phyloP scores from a whole-genome alignment of 2,888 invertebrate genomes.

The Pyrrhosoma nymphula region DNA sequence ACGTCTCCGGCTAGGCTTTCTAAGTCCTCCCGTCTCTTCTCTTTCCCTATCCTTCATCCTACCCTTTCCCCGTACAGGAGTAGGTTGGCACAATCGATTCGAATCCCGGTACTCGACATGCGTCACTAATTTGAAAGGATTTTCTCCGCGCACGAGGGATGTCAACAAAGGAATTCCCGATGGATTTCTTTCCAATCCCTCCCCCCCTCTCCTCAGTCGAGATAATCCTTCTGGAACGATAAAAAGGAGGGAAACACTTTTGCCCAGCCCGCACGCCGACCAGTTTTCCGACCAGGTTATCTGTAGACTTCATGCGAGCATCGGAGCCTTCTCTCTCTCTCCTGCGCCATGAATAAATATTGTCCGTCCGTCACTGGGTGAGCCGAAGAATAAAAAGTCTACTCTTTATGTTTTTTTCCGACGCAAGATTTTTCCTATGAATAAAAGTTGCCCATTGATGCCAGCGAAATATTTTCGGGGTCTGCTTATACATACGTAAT shows the following conservation, averaged over 20 bases:
- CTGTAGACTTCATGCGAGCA: neutral
- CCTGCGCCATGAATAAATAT: neutral
- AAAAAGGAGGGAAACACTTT: slow-evolving; percentile 8
- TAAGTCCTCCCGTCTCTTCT: neutral
- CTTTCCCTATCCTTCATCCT: neutral
- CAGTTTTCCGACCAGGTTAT: neutral
- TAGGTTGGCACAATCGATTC: slow-evolving; percentile 40
- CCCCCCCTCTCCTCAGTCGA: no score
- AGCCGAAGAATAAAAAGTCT: no score
- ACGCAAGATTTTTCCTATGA: no score
- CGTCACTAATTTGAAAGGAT: slow-evolving; percentile 55
- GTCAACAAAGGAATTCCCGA: slow-evolving; percentile 42
- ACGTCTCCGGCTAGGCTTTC: neutral
- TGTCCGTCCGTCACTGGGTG: neutral
- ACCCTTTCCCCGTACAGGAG: no score
- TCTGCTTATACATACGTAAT: no score
- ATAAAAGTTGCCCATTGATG: no score
- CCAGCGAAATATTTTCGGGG: no score
- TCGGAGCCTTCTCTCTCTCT: neutral
- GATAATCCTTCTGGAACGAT: slow-evolving; percentile 14
- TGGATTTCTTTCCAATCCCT: slow-evolving; percentile 17
- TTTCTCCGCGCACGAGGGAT: slow-evolving; percentile 22
- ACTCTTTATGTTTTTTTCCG: no score
- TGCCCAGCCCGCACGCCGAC: neutral
- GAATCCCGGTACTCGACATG: slow-evolving; percentile 30